Percentiles rank a stretch among this genome's conserved stretches.
Evolutionary conservation across 2,797 vertebrate genomes (phyloP).

Genomic region (Siniperca scherzeri): DNA sequence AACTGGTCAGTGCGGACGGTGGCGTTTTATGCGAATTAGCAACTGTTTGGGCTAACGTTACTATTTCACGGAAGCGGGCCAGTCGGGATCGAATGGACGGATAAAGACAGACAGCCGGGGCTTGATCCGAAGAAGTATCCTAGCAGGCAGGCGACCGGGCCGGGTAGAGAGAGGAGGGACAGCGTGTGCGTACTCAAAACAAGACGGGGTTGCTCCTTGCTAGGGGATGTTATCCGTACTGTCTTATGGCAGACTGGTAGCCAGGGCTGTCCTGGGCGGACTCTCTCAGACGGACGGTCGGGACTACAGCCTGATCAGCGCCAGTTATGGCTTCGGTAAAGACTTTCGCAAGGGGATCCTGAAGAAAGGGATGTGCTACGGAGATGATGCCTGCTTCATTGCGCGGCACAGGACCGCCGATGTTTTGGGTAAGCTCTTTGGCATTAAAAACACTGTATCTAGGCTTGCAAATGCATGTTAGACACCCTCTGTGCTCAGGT

Average conservation of each 20-base stretch:
- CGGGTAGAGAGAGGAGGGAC: conserved; percentile 25
- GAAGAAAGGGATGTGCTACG: conserved; percentile 99
- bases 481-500: conserved; percentile 30
- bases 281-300: conserved; percentile 97
- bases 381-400: conserved; percentile 97
- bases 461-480: not conserved
- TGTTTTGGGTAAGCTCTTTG: conserved; percentile 90
- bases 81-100: conserved; percentile 58
- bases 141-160: conserved; percentile 38
- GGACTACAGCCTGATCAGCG: conserved; percentile 97
- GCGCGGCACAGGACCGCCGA: conserved; percentile 92
- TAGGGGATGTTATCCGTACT: conserved; percentile 83
- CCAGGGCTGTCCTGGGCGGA: conserved; percentile 96
- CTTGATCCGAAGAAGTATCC: conserved; percentile 53
- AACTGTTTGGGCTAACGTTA: not conserved
- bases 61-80: conserved; percentile 32
- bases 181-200: conserved; percentile 38
- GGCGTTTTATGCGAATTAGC: not conserved
- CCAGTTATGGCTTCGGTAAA: conserved; percentile 97
- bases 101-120: conserved; percentile 46
- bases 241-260: conserved; percentile 92
- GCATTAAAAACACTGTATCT: not conserved
- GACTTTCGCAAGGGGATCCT: conserved; percentile 98
- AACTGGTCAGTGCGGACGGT: not conserved
- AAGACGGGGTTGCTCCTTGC: conserved; percentile 40